Conservation (phyloP, 23 tunicate species). For the Oikopleura dioica region DNA sequence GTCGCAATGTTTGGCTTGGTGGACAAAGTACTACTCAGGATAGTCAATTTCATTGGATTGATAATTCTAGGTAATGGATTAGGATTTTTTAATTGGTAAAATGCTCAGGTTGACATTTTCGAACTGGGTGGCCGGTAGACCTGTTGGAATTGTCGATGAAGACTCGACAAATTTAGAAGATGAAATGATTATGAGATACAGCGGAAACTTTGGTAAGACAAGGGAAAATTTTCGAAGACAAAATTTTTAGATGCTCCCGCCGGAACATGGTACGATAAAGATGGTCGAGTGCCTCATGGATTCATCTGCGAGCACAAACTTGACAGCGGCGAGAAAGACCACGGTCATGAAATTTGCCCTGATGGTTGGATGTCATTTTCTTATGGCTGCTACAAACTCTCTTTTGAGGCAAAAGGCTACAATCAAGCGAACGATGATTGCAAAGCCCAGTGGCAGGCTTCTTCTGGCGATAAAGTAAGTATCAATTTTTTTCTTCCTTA, state of each 20-base stretch:
- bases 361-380: neutral
- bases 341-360: neutral
- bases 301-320: neutral
- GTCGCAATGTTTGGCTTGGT: neutral
- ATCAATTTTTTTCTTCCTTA: no score
- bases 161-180: no score
- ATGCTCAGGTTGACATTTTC: no score
- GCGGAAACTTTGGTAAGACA: no score
- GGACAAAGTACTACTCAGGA: neutral
- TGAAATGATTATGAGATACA: no score
- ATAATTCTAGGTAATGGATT: neutral
- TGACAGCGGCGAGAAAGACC: neutral
- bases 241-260: no score
- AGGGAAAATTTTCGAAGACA: no score
- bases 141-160: no score
- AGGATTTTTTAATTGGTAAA: neutral
- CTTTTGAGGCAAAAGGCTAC: neutral
- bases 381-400: neutral
- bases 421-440: neutral
- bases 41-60: neutral
- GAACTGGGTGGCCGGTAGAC: no score
- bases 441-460: neutral
- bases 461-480: no score
- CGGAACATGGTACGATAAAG: neutral
- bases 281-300: neutral